Base-by-base conservation (phyloP, 2,113 vertebrate genomes). In the Gasterosteus aculeatus region DNA sequence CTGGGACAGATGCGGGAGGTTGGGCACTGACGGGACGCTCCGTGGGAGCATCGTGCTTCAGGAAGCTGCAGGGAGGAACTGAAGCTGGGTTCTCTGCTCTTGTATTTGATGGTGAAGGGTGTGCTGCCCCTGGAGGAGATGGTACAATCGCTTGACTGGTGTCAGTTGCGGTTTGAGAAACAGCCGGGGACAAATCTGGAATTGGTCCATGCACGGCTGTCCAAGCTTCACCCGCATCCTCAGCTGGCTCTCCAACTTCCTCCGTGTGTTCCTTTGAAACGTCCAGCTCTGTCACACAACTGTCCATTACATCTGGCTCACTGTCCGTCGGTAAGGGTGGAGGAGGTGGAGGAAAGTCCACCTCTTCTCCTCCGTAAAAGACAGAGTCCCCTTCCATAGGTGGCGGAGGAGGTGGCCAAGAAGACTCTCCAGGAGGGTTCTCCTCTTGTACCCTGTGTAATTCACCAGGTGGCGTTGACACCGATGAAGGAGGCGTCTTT, bases 381-480 rank as follows among this genome's bases (percentile, higher is more conserved):
- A 95, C 94, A 2, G 95, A 93, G 35, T 96, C 92, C 69, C 93
- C 95, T 60, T 96, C 95, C 0, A 95, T 84, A 1, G 91, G 96
- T 6, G 92, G 96, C 0, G 97, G 97, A 0, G 97, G 97, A 0
- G 97, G 97, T 10, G 97, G 97, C 97, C 97, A 97, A 75, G 59
- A 86, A 1, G 92, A 65, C 46, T 95, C 94, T 4, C 54, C 38
- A 19, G 54, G 35, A 0, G 72, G 68, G 1, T 7, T 42, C 14
- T 95, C 94, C 3, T 89, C 47, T 12, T 86, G 41, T 16, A 84
- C 77, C 61, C 44, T 92, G 0, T 82, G 16, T 2, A 83, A 72
- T 47, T 84, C 54, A 22, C 92, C 92, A 0, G 67, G 83, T 8
- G 75, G 46, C 7, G 62, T 11, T 7, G 84, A 77, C 10, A 78